A percentile compares a stretch with the other conserved stretches of the same genome.
These are phyloP conservation scores for Cassiopea xamachana DNA, from an alignment of 30 jellyfish, hydroid and myxozoan genomes.

Conservation along the genomic window DNA sequence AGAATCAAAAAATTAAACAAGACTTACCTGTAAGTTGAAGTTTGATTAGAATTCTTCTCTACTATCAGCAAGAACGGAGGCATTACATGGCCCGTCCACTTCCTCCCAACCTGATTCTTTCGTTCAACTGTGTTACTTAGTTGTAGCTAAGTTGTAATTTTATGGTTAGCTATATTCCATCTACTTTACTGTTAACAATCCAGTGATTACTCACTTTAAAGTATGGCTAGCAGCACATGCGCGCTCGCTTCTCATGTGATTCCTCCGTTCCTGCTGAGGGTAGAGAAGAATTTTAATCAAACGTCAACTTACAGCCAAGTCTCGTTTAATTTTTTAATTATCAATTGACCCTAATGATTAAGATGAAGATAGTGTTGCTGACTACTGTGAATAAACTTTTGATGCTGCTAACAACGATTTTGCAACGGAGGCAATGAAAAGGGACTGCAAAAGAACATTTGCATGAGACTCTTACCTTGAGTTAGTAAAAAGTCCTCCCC, in stretches of 20 bases:
- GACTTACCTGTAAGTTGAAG: constrained; percentile 15
- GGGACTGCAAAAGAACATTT: too few relatives aligned
- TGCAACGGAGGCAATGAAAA: too few relatives aligned
- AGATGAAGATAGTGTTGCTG: too few relatives aligned
- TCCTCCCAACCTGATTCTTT: neutral
- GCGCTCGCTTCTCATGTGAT: constrained; percentile 66
- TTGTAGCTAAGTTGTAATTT: too few relatives aligned
- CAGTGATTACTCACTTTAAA: neutral
- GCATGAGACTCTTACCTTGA: too few relatives aligned
- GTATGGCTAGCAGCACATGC: constrained; percentile 58
- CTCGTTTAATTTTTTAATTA: constrained; percentile 5
- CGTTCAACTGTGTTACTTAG: neutral
- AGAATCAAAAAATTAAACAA: neutral
- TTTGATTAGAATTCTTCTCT: constrained; percentile 15
- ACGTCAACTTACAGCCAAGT: constrained; percentile 31
- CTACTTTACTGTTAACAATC: neutral
- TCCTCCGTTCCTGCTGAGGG: constrained; percentile 64
- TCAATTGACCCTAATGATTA: too few relatives aligned
- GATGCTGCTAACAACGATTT: too few relatives aligned
- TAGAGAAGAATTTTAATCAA: constrained; percentile 58
- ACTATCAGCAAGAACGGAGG: constrained; percentile 23
- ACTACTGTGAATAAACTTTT: too few relatives aligned
- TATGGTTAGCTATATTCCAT: too few relatives aligned
- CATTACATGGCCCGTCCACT: constrained; percentile 5
- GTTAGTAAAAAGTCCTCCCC: too few relatives aligned